Conservation (phyloP, 1,140 invertebrate species). For the Drosophila teissieri region DNA sequence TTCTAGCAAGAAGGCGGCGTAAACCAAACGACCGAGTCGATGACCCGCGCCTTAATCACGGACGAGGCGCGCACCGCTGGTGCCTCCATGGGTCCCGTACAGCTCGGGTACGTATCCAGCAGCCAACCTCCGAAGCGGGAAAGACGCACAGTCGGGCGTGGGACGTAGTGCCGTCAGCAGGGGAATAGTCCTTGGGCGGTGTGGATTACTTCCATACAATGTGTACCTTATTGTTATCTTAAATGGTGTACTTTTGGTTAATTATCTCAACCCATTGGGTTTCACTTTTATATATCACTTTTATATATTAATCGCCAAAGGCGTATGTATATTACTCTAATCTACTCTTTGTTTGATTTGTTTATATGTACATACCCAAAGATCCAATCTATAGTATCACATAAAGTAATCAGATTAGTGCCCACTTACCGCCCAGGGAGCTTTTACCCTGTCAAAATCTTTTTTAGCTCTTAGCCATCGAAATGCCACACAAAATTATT, state of each 20-base stretch:
- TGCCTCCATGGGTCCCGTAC: slow-evolving; percentile 93
- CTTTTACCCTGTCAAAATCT: slow-evolving; percentile 37
- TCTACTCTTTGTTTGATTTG: too few species aligned
- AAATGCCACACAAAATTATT: slow-evolving; percentile 75
- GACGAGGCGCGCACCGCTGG: slow-evolving; percentile 93
- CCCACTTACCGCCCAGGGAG: slow-evolving; percentile 12
- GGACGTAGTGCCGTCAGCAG: slow-evolving; percentile 1
- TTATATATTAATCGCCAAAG: too few species aligned
- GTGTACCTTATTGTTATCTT: too few species aligned
- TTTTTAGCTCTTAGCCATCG: slow-evolving; percentile 33
- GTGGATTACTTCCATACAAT: too few species aligned
- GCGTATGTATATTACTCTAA: too few species aligned
- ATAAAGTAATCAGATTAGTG: neutral
- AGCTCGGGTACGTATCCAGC: slow-evolving; percentile 93
- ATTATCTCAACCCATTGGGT: neutral
- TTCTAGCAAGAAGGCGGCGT: slow-evolving; percentile 94
- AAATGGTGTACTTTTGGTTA: too few species aligned
- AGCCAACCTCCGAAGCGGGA: slow-evolving; percentile 10
- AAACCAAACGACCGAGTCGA: slow-evolving; percentile 94
- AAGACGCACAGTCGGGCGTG: slow-evolving; percentile 30
- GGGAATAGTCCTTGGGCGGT: neutral
- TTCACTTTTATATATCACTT: neutral
- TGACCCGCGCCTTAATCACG: slow-evolving; percentile 95
- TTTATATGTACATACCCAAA: neutral
- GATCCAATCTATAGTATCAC: neutral